Base-by-base conservation (phyloP, 2,113 vertebrate genomes). In the Cynocephalus volans region DNA sequence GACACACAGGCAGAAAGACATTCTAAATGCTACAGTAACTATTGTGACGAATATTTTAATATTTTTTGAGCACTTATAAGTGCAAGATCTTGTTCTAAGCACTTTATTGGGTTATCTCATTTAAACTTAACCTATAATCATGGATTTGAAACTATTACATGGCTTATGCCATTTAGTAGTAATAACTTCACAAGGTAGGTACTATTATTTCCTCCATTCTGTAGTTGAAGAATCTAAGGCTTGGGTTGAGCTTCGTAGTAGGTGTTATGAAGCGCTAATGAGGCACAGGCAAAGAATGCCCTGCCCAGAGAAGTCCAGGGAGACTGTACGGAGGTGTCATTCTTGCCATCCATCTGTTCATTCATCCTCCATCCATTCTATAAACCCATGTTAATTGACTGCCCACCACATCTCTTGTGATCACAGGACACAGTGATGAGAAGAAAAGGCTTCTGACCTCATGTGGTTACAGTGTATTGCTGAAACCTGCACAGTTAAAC, bases 91-190 rank as follows among this genome's bases (percentile, higher is more conserved):
- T 45, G 31, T 72, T 56, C 60, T 89, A 80, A 96, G 45, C 45
- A 65, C 33, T 93, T 64, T 50, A 72, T 15, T 72, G 62, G 72
- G 80, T 82, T 89, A 70, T 48, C n/a, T 95, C 48, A 18, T 48
- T 95, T 96, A 95, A 96, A 81, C 36, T 58, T 88, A 72, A 65
- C 48, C 67, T 76, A 33, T 85, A 91, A 82, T 52, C 56, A 72
- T 54, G 72, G 65, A 79, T 93, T 93, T 89, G 70, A 88, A 88
- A 85, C 65, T 50, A 82, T 91, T 69, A 93, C 48, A 70, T 58
- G 70, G 36, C 50, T 80, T 90, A 28, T 86, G 26, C 65, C 60
- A 81, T 77, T 88, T 85, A 52, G 21, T 54, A 84, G 79, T 62
- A 92, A 56, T 86, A 81, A 60, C 13, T 5, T 15, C 23, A 17